Percentiles rank a stretch among this genome's conserved stretches.
These are phyloP conservation scores for Parazoanthus atlanticus DNA, from an alignment of 92 coral and sea anemone species.

Conservation along the genomic window DNA sequence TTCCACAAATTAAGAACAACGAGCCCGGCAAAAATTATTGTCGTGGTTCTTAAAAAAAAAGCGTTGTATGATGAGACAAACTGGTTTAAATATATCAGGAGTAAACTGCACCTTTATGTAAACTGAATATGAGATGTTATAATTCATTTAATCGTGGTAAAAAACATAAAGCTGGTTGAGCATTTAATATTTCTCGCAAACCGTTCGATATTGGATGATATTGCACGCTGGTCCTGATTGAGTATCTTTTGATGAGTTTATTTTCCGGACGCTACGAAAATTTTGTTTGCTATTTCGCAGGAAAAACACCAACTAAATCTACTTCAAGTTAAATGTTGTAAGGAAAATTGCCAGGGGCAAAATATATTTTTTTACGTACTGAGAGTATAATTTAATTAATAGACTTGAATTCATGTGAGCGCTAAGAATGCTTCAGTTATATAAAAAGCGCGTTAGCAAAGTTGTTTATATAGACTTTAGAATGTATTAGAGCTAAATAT, in stretches of 20 bases:
- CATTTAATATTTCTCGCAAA: not conserved
- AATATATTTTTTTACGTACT: not conserved
- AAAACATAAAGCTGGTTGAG: not conserved
- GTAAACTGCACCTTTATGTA: not conserved
- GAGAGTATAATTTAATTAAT: not conserved
- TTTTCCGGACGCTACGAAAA: not conserved
- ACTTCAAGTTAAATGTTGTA: not conserved
- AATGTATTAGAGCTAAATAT: no score
- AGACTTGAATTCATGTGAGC: not conserved
- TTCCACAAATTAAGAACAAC: not conserved
- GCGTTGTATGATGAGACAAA: not conserved
- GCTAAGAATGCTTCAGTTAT: not conserved
- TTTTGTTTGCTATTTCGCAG: not conserved
- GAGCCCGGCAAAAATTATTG: no score
- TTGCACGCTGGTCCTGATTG: not conserved
- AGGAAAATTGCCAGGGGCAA: not conserved
- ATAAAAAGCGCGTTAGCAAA: no score
- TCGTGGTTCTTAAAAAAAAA: no score
- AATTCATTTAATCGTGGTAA: not conserved
- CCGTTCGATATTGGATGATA: not conserved
- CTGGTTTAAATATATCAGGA: not conserved
- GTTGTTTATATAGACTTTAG: no score
- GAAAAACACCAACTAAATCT: not conserved
- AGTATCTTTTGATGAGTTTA: not conserved
- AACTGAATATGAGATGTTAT: no score